Evolutionary conservation across 1,140 invertebrate genomes (phyloP).

Genomic region (Leptonema lineaticorne): DNA sequence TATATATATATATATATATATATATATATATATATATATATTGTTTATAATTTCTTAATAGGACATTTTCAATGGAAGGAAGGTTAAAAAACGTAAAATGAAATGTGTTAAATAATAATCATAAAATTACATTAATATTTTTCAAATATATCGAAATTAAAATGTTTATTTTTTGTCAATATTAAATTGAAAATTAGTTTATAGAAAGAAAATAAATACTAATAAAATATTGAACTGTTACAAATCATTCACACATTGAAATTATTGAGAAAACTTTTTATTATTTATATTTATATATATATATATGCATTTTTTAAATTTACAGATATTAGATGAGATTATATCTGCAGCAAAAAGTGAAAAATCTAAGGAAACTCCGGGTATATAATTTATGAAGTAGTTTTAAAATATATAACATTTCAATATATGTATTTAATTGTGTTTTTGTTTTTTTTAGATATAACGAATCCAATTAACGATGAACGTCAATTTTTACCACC

Average conservation of each 20-base stretch:
- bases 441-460: background rate
- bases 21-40: background rate
- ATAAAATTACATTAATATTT: background rate
- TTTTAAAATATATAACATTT: background rate
- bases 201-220: background rate
- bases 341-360: background rate
- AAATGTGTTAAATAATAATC: background rate
- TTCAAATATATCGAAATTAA: background rate
- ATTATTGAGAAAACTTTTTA: background rate
- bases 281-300: background rate
- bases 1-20: background rate
- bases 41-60: background rate
- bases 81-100: background rate
- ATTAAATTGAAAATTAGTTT: too few relatives aligned
- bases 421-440: background rate
- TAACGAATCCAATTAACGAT: background rate
- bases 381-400: background rate
- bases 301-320: background rate
- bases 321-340: background rate
- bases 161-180: too few relatives aligned
- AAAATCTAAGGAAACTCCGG: background rate
- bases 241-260: background rate
- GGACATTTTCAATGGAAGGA: background rate
- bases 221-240: background rate
- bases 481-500: conserved; percentile 18